Base-by-base conservation (phyloP, 2,113 vertebrate species). In the Rhinolophus sinicus region DNA sequence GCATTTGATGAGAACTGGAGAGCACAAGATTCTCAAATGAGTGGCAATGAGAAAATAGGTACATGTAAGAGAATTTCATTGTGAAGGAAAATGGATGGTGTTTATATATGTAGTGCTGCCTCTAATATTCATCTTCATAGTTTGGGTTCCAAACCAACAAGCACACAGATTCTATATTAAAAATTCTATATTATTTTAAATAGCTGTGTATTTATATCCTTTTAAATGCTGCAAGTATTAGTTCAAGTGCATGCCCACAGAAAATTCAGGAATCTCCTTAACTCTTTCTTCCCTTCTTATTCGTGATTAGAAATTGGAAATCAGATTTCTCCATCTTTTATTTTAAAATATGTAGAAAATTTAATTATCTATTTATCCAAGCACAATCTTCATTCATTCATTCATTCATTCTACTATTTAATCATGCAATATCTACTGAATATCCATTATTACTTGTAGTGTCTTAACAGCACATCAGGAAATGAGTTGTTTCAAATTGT, bases 171-270 rank as follows among this genome's bases (percentile, higher is more conserved):
- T 94, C 88, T 77, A 14, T 80, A 88, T 65, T 85, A 30, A 95
- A 86, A 93, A 86, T 81, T n/a, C n/a, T n/a, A n/a, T n/a, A n/a
- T n/a, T 33, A 89, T 91, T 82, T 88, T 77, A 88, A 95, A 84
- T 73, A 47, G 88, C 47, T 97, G 73, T 97, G 80, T 75, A 44
- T 93, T 97, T 97, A 58, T 75, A 80, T 92, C 54, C n/a, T 97
- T 89, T 96, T 76, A 73, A 96, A 56, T 90, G 50, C 78, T 86
- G 30, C 52, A 24, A n/a, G 92, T 95, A 95, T 92, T 40, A 97
- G 65, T 73, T 44, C 54, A 95, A 95, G 93, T 52, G 75, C 0
- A 65, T n/a, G 54, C 28, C 30, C 56, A 73, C 14, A 84, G 35
- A 94, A 96, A 94, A 90, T 65, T 96, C 28, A 92, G 40, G 70